These are phyloP conservation scores for Chloroceryle aenea DNA, from an alignment of 2,113 vertebrate species.

Conservation along the genomic window DNA sequence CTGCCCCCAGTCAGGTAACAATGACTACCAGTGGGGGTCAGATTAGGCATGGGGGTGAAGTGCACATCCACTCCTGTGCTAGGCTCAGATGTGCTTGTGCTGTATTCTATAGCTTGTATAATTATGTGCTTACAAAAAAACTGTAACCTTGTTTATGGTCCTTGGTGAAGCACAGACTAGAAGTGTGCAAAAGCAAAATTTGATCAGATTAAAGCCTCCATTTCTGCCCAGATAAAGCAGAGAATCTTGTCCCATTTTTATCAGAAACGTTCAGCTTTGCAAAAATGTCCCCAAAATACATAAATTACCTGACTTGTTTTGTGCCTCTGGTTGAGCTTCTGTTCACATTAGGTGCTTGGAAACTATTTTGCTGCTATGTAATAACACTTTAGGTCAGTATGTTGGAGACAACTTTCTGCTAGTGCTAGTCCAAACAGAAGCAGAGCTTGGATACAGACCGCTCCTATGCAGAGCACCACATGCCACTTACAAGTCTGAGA, in stretches of 20 bases:
- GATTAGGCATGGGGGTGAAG: background rate
- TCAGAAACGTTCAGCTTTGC: background rate
- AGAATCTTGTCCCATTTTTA: background rate
- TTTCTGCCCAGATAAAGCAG: background rate
- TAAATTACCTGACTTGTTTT: background rate
- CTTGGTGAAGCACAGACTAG: background rate
- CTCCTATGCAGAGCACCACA: background rate
- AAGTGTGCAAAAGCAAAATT: background rate
- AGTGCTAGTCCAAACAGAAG: background rate
- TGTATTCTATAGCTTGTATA: background rate
- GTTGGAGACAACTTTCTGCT: background rate
- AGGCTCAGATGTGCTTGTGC: background rate
- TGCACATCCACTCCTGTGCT: background rate
- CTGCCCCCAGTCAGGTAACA: background rate
- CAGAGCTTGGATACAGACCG: background rate
- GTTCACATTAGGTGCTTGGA: background rate
- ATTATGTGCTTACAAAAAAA: background rate
- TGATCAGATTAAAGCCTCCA: background rate
- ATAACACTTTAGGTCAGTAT: background rate
- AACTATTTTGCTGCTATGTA: background rate
- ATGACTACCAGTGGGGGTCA: background rate
- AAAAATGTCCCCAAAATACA: background rate
- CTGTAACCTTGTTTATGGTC: background rate
- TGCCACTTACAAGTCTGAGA: background rate
- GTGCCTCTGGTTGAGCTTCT: background rate